A percentile compares a stretch with the other conserved stretches of the same genome.
phyloP scores from a whole-genome alignment of 2,797 vertebrate genomes.

The Pterois miles region DNA sequence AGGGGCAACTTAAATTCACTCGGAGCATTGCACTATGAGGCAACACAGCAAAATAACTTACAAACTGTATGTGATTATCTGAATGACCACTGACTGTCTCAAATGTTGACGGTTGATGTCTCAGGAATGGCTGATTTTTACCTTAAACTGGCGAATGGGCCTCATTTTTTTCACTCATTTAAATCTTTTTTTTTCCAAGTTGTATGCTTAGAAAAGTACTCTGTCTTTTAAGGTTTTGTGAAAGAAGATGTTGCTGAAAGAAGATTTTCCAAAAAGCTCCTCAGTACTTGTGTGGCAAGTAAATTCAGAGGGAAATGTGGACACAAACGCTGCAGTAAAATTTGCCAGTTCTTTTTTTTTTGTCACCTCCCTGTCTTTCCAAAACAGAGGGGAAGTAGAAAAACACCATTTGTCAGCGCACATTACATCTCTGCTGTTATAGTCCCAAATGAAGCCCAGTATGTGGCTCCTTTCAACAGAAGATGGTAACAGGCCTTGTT shows the following conservation, averaged over 20 bases:
- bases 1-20: too few relatives aligned
- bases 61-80: too few relatives aligned
- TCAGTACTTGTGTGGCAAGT: slow-evolving; percentile 15
- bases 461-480: slow-evolving; percentile 77
- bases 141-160: background rate
- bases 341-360: slow-evolving; percentile 62
- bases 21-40: too few relatives aligned
- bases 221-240: background rate
- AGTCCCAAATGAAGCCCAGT: slow-evolving; percentile 75
- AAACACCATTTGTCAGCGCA: slow-evolving; percentile 72
- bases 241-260: background rate
- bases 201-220: background rate
- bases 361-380: slow-evolving; percentile 57
- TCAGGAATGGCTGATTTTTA: background rate
- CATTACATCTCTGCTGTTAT: slow-evolving; percentile 73
- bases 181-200: background rate
- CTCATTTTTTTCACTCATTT: background rate
- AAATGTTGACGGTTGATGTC: background rate
- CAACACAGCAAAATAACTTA: too few relatives aligned
- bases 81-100: background rate
- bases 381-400: slow-evolving; percentile 67
- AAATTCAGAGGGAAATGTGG: slow-evolving; percentile 47
- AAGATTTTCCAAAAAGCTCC: slow-evolving; percentile 8
- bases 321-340: slow-evolving; percentile 39
- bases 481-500: slow-evolving; percentile 78